Base-by-base conservation (phyloP, 2,888 invertebrate genomes). In the Cabera pusaria region DNA sequence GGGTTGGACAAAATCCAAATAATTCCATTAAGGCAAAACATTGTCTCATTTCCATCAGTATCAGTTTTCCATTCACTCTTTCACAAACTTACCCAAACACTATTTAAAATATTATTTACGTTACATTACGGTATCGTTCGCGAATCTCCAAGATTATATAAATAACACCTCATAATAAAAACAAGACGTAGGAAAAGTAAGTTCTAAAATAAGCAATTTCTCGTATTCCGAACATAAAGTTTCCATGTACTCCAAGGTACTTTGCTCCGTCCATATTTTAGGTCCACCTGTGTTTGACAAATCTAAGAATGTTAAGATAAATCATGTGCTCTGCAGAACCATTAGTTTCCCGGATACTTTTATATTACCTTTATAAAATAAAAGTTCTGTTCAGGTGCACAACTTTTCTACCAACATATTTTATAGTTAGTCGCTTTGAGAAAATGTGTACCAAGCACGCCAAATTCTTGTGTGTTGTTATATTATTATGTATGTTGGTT, bases 201-300 rank as follows among this genome's bases (percentile, higher is more conserved):
- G n/a, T n/a, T n/a, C n/a, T 38, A 22, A 34, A 42, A 41, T 22
- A 41, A 11, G 11, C 6, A 1, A 27, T 11, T 10, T 12, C 32
- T 21, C 23, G 23, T 14, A 23, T 43, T 29, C 24, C 33, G 27
- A 28, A 22, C 42, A 21, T 38, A 49, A 41, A 35, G 22, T 41
- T 41, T 26, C 31, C 31, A 18, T 35, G 24, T 29, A 25, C 6
- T 5, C 40, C 6, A 21, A 31, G 24, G 35, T 36, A 36, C 41
- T 40, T 49, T 37, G 34, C 43, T 40, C 21, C 43, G 26, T 48
- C 40, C 48, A 46, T 44, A 44, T 26, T 45, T 48, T 31, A 50
- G 42, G 42, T 50, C 52, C 52, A 52, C 52, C 52, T 52, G 52
- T 44, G 44, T 46, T 46, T 50, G 48, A 53, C 48, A 50, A 53